Base-by-base conservation (phyloP, 2,113 vertebrate species). In the Montifringilla adamsi region DNA sequence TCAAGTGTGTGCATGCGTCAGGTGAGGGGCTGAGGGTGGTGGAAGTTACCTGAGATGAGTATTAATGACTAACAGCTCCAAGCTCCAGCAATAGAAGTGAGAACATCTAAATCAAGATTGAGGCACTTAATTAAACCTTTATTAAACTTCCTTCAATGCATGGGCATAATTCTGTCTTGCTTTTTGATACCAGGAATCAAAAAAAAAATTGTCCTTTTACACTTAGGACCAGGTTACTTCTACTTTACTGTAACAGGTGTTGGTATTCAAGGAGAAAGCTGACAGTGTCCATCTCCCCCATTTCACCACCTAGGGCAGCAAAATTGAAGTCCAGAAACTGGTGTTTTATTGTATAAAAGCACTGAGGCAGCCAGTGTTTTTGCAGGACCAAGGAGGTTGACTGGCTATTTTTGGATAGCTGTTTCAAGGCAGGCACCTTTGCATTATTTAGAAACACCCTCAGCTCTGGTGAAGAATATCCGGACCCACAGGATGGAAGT, bases 41-140 rank as follows among this genome's bases (percentile, higher is more conserved):
- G 93, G 84, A 94, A 41, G 56, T 94, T 97, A 94, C 95, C 91
- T 94, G 96, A 97, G 93, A 96, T 92, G 95, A 96, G 64, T 96
- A 91, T 95, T 96, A 95, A 97, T 97, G 94, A 97, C 91, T 97
- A 97, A 96, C 84, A 95, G 44, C 80, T 95, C 81, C 56, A 90
- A 93, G 76, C 76, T 93, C 49, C 84, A 83, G 64, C 73, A 68
- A 31, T 52, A 81, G 73, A 88, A 89, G 66, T 72, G 89, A 92
- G 91, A 93, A 94, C 73, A 87, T 78, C 76, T 92, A 87, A 74
- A 94, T 95, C 95, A 95, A 95, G 73, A 94, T 90, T 59, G 84
- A 90, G 56, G 28, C 6, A 37, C n/a, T 78, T 96, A 90, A 96
- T 95, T 96, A 96, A 91, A 91, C 23, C 59, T 92, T 90, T 86